Conservation (phyloP, 2,888 invertebrate species). For the Eulithis prunata region DNA sequence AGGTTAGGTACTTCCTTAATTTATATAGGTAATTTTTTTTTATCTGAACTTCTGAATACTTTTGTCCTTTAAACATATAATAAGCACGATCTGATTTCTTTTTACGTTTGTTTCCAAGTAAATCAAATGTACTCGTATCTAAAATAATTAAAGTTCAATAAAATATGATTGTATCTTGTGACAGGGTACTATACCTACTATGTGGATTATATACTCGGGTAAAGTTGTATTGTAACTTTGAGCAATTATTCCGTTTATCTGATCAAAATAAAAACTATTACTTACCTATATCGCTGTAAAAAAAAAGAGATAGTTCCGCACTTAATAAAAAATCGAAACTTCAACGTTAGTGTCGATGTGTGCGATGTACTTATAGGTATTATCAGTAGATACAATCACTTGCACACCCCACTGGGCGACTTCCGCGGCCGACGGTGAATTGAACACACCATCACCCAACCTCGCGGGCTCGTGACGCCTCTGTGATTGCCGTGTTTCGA, state of each 20-base stretch:
- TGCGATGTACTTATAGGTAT: constrained; percentile 10
- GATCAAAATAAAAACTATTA: neutral
- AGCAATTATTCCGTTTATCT: neutral
- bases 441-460: neutral
- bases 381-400: constrained; percentile 40
- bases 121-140: no score
- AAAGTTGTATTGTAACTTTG: no score
- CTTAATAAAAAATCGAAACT: neutral
- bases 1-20: no score
- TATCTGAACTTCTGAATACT: no score
- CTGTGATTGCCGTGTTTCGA: neutral
- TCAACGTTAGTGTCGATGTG: constrained; percentile 6
- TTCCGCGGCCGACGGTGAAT: constrained; percentile 31
- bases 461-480: constrained; percentile 22
- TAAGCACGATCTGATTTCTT: no score
- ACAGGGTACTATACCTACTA: no score
- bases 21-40: no score
- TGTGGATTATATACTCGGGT: no score
- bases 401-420: constrained; percentile 43
- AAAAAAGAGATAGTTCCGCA: neutral
- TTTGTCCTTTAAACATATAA: no score
- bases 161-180: no score
- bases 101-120: no score
- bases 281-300: neutral
- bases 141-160: no score